Conservation (phyloP, 64 coral and sea anemone genomes). For the Cladopsammia gracilis region DNA sequence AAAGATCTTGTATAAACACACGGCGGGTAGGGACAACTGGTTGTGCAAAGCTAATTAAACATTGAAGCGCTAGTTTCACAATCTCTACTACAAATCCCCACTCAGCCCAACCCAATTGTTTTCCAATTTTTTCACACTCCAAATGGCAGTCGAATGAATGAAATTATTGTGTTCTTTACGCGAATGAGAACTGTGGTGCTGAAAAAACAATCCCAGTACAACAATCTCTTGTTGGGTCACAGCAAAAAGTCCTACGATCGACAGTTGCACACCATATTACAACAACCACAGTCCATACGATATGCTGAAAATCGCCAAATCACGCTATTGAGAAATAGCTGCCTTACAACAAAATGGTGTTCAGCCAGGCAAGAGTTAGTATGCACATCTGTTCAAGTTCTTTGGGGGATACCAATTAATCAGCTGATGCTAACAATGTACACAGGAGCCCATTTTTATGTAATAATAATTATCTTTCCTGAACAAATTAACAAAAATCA, state of each 20-base stretch:
- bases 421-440: too few relatives aligned
- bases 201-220: not conserved
- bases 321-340: not conserved
- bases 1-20: conserved; percentile 3
- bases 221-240: not conserved
- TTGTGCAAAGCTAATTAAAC: too few relatives aligned
- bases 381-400: not conserved
- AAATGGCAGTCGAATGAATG: not conserved
- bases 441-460: too few relatives aligned
- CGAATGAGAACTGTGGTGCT: not conserved
- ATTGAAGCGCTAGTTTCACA: too few relatives aligned
- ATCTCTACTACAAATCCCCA: too few relatives aligned
- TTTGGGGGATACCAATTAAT: not conserved
- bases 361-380: not conserved
- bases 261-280: not conserved
- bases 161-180: not conserved
- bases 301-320: not conserved
- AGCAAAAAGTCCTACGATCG: not conserved
- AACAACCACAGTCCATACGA: not conserved
- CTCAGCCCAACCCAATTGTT: too few relatives aligned
- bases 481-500: too few relatives aligned
- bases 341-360: not conserved
- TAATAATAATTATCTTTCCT: too few relatives aligned
- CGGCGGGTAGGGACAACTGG: not conserved
- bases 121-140: not conserved